Evolutionary conservation across 2,797 vertebrate species (phyloP).

Genomic region (Syndactyla subalaris): DNA sequence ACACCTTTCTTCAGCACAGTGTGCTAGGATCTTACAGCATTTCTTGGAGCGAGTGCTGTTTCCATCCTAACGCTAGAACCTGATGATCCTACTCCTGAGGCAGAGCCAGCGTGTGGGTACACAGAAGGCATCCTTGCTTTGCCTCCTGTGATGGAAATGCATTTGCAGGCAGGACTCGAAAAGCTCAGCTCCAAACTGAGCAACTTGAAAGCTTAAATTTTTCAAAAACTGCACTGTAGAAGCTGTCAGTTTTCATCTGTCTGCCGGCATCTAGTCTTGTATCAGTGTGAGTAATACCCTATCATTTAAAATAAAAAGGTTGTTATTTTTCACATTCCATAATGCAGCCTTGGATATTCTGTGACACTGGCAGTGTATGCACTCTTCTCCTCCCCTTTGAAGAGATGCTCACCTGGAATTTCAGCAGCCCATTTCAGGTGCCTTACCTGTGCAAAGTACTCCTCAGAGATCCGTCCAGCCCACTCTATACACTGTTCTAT

Average conservation of each 20-base stretch:
- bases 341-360: background rate
- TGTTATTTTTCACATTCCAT: background rate
- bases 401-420: background rate
- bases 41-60: background rate
- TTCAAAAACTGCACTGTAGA: background rate
- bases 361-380: background rate
- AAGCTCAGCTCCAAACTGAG: background rate
- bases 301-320: background rate
- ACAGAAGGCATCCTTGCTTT: background rate
- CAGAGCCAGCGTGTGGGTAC: background rate
- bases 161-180: background rate
- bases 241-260: background rate
- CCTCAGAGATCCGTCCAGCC: slow-evolving; percentile 96
- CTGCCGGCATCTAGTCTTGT: background rate
- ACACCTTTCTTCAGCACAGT: background rate
- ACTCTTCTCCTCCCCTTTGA: background rate
- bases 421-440: background rate
- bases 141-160: background rate
- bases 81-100: background rate
- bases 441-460: slow-evolving; percentile 96
- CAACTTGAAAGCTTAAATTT: background rate
- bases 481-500: slow-evolving; percentile 92
- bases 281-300: background rate
- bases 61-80: background rate
- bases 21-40: background rate